These are phyloP conservation scores for Anser cygnoides DNA, from an alignment of 2,113 vertebrate species.

Conservation along the genomic window DNA sequence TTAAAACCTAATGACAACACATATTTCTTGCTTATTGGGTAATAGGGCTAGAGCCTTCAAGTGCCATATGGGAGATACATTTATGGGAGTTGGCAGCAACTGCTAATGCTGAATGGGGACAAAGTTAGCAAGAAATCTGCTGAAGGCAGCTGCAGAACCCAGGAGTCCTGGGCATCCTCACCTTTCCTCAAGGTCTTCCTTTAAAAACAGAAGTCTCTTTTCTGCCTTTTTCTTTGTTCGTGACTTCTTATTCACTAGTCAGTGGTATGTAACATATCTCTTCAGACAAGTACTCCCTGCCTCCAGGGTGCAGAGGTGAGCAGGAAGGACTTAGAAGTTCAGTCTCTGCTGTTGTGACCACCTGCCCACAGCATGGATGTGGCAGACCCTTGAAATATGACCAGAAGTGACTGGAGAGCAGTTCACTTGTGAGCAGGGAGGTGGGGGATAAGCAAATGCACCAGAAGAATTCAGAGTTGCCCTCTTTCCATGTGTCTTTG, in stretches of 20 bases:
- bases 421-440: neutral
- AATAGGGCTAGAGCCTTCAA: neutral
- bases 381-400: neutral
- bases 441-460: neutral
- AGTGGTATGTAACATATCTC: neutral
- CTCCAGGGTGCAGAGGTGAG: neutral
- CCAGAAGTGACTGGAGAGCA: neutral
- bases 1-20: neutral
- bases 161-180: neutral
- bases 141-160: neutral
- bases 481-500: neutral
- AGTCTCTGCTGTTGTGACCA: neutral
- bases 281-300: neutral
- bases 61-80: neutral
- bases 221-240: neutral
- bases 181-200: neutral
- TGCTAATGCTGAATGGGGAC: neutral
- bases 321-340: neutral
- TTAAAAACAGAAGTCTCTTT: neutral
- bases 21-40: conserved; percentile 12
- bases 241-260: neutral
- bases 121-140: conserved; percentile 41
- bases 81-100: neutral
- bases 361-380: neutral
- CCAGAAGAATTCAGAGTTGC: neutral